These are phyloP conservation scores for Lasioglossum villosulum DNA, from an alignment of 2,888 invertebrate species.

Conservation along the genomic window DNA sequence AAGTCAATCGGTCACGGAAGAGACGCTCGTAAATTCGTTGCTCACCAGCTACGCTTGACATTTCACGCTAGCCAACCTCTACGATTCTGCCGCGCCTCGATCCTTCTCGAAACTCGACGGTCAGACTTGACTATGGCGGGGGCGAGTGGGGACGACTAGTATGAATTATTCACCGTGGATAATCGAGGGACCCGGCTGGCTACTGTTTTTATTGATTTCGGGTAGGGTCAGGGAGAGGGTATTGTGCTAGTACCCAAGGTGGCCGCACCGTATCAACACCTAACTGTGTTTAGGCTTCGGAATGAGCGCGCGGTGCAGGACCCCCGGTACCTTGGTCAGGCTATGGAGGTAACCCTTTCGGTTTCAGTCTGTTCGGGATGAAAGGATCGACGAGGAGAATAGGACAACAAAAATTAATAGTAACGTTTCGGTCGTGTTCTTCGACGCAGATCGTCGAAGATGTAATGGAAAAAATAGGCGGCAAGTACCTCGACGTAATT, in stretches of 20 bases:
- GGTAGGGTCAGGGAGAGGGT: not conserved
- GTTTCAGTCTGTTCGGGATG: not conserved
- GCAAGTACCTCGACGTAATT: not conserved
- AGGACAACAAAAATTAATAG: no score
- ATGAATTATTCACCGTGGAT: constrained; percentile 8
- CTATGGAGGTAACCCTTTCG: not conserved
- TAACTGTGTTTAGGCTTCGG: not conserved
- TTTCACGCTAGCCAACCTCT: constrained; percentile 21
- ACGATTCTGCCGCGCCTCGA: not conserved
- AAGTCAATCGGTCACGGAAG: constrained; percentile 65
- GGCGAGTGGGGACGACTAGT: not conserved
- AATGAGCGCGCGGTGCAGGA: not conserved
- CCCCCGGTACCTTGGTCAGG: not conserved
- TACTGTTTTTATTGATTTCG: constrained; percentile 8
- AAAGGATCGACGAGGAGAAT: not conserved
- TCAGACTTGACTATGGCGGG: not conserved
- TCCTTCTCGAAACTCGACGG: not conserved
- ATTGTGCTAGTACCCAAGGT: not conserved
- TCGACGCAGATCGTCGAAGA: not conserved
- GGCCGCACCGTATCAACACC: not conserved
- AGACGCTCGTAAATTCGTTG: constrained; percentile 51
- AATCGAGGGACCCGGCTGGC: not conserved
- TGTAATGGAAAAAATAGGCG: not conserved
- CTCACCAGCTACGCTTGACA: constrained; percentile 7
- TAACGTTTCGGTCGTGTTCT: no score